These are phyloP conservation scores for Reticulitermes lucifugus DNA, from an alignment of 2,888 invertebrate genomes.

Conservation along the genomic window DNA sequence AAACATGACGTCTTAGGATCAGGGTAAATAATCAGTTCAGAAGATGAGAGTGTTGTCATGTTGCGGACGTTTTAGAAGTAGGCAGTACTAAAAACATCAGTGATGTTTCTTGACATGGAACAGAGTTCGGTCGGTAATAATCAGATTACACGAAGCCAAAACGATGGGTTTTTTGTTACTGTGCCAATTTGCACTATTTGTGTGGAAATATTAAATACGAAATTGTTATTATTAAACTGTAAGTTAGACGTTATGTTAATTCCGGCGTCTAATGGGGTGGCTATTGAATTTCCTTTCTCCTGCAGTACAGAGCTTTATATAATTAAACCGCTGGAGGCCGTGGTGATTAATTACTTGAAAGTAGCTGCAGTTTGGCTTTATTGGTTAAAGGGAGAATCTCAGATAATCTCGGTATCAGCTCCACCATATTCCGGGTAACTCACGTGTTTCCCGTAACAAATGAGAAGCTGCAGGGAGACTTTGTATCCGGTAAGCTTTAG, in stretches of 20 bases:
- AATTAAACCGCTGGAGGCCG: neutral
- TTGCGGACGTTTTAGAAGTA: too few relatives aligned
- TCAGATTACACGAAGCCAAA: too few relatives aligned
- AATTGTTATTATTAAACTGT: neutral
- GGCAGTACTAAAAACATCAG: too few relatives aligned
- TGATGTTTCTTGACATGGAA: too few relatives aligned
- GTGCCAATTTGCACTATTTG: neutral
- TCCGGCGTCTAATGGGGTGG: neutral
- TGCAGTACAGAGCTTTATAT: neutral
- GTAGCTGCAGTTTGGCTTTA: neutral
- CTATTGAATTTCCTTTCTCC: neutral
- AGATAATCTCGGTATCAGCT: neutral
- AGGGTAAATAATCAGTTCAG: too few relatives aligned
- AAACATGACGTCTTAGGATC: too few relatives aligned
- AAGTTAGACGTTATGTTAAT: neutral
- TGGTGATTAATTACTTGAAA: neutral
- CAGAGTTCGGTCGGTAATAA: too few relatives aligned
- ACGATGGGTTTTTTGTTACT: too few relatives aligned
- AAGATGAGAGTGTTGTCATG: too few relatives aligned
- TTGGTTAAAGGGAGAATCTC: conserved; percentile 2
- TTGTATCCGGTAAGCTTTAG: too few relatives aligned
- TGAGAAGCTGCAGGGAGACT: too few relatives aligned
- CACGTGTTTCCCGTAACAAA: neutral
- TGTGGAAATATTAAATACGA: neutral
- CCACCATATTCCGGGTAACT: neutral